Evolutionary conservation across 2,797 vertebrate species (phyloP), one percentile per base, ranked within the genome.

Genomic region (Intellagama lesueurii): DNA sequence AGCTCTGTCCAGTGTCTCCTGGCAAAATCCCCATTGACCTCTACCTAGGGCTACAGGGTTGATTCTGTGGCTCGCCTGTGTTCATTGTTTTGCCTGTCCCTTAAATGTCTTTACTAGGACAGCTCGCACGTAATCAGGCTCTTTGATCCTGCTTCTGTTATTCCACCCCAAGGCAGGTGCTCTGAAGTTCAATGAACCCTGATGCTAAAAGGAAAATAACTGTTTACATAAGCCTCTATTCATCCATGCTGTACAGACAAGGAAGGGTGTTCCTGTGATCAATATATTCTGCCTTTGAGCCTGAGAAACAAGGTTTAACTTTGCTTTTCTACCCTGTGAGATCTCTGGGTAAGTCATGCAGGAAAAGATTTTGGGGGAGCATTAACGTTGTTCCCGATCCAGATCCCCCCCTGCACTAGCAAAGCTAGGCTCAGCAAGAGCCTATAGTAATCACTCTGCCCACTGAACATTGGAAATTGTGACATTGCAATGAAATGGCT

Each of bases 91-190:
- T 85, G 90, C 81, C 72, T 82, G 78, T 82, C 69, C 49, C 84
- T 69, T 72, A 85, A 76, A 77, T 60, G 60, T 81, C 81, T 47
- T 91, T 88, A 91, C 87, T 56, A 69, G 72, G 47, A 30, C 47
- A 76, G 40, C 16, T 78, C 47, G 64, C 72, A 83, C 73, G 89
- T 88, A 88, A 75, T 78, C 4, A 0, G 17, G 17, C 6, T 88
- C 14, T 89, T 87, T 87, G 40, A 40, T 40, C 40, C 72, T 32
- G 30, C 32, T 68, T 81, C 70, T 87, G 24, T 72, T 90, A 80
- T 83, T 83, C 86, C 89, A 90, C 89, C 84, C 73, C 60, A 83
- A 84, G 89, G 72, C 84, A 90, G 85, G 89, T 82, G 85, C 40
- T 60, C 84, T 30, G 64, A 87, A 86, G 89, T 76, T 90, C 84